Conservation (phyloP, 2,113 vertebrate species). For the Macquaria australasica region DNA sequence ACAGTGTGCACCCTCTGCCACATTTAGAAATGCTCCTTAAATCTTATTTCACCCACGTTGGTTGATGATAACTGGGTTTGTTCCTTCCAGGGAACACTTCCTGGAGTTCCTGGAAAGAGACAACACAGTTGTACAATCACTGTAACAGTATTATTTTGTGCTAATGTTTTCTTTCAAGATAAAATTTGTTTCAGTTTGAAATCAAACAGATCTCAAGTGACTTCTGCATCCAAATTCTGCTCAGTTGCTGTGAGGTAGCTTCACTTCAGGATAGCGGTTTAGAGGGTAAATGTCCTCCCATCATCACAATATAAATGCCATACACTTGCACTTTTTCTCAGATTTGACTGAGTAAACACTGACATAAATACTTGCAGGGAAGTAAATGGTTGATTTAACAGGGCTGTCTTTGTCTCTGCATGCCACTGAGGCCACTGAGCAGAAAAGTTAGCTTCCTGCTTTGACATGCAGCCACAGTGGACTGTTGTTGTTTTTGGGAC, state of each 20-base stretch:
- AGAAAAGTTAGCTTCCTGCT: slow-evolving; percentile 44
- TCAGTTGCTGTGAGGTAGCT: not conserved
- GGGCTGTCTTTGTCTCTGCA: slow-evolving; percentile 14
- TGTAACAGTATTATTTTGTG: not conserved
- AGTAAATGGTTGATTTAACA: slow-evolving; percentile 11
- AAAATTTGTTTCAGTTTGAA: not conserved
- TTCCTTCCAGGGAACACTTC: slow-evolving; percentile 24
- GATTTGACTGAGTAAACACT: slow-evolving; percentile 43
- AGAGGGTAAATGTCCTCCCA: not conserved
- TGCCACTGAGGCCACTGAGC: not conserved
- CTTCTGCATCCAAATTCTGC: not conserved
- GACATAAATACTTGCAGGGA: slow-evolving; percentile 9
- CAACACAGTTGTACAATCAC: not conserved
- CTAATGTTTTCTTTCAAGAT: not conserved
- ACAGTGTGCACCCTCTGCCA: not conserved
- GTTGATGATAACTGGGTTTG: slow-evolving; percentile 34
- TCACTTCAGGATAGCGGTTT: not conserved
- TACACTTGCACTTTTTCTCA: not conserved
- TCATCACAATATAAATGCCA: not conserved
- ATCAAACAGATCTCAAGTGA: not conserved
- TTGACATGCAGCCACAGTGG: slow-evolving; percentile 36
- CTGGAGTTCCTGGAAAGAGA: slow-evolving; percentile 40
- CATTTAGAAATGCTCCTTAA: slow-evolving; percentile 39
- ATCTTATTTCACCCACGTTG: slow-evolving; percentile 33
- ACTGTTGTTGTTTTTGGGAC: slow-evolving; percentile 44